These are phyloP conservation scores for Lissocephala sabroskyi DNA, from an alignment of 2,888 invertebrate species.

Conservation along the genomic window DNA sequence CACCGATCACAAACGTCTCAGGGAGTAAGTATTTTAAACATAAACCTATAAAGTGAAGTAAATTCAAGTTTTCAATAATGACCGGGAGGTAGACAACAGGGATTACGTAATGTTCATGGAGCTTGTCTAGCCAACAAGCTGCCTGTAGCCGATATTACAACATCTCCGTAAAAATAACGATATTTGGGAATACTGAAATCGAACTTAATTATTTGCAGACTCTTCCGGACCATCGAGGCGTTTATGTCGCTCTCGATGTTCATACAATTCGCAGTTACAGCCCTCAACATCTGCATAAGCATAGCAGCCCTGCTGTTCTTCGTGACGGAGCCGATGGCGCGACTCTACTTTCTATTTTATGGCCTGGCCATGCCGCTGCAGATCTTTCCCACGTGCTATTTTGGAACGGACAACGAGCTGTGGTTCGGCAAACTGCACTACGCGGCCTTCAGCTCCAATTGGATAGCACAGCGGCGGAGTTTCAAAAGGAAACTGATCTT, in stretches of 20 bases:
- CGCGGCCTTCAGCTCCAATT: conserved; percentile 25
- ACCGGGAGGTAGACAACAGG: no score
- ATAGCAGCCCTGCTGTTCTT: conserved; percentile 26
- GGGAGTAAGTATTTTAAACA: conserved; percentile 34
- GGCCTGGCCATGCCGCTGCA: conserved; percentile 23
- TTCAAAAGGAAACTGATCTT: conserved; percentile 26
- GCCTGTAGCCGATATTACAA: no score
- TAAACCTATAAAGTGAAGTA: no score
- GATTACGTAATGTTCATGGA: no score
- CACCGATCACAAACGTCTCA: conserved; percentile 43
- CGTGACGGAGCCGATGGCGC: conserved; percentile 18
- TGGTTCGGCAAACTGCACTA: conserved; percentile 19
- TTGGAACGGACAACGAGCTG: conserved; percentile 26
- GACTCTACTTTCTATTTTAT: conserved; percentile 23
- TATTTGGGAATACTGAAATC: no score
- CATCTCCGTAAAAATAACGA: no score
- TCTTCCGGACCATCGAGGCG: conserved; percentile 15
- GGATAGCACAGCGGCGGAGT: conserved; percentile 18
- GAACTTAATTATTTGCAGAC: conserved; percentile 9
- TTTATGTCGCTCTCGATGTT: conserved; percentile 31
- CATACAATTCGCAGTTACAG: conserved; percentile 27
- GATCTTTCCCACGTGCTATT: conserved; percentile 38
- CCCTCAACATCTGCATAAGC: conserved; percentile 26
- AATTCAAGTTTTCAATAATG: conserved; percentile 20
- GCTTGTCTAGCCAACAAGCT: no score